Percentiles rank a stretch among this genome's conserved stretches.
Evolutionary conservation across 2,113 vertebrate genomes (phyloP).

Genomic region (Montifringilla adamsi): DNA sequence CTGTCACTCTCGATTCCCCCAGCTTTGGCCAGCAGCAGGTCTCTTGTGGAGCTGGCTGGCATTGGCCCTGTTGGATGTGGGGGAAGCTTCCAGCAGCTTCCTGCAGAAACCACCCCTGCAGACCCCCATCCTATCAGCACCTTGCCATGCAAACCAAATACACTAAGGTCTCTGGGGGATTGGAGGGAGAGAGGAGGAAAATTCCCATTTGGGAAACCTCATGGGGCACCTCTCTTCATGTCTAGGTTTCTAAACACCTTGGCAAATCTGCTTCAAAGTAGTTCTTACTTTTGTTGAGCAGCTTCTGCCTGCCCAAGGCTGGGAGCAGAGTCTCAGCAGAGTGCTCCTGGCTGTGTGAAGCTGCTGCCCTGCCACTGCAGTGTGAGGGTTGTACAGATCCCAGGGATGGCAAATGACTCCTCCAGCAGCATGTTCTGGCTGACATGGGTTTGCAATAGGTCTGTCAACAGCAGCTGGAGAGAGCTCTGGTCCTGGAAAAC

Average conservation of each 20-base stretch:
- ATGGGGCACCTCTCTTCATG: not conserved
- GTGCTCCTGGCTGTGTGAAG: not conserved
- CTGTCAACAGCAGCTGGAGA: conserved; percentile 36
- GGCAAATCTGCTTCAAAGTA: not conserved
- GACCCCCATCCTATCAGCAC: not conserved
- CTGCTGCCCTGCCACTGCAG: not conserved
- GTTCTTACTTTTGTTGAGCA: not conserved
- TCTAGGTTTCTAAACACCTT: not conserved
- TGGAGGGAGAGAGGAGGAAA: not conserved
- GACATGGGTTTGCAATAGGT: conserved; percentile 10
- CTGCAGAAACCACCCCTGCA: not conserved
- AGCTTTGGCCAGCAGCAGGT: not conserved
- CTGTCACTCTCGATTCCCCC: not conserved
- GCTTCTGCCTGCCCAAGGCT: not conserved
- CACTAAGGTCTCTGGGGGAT: not conserved
- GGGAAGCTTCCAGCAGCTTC: not conserved
- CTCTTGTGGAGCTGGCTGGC: not conserved
- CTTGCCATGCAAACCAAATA: not conserved
- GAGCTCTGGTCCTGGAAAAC: conserved; percentile 49
- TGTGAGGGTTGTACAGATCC: not conserved
- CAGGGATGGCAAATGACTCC: not conserved
- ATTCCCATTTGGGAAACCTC: not conserved
- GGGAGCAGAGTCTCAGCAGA: not conserved
- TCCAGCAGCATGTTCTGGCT: not conserved
- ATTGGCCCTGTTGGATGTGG: rapidly evolving